A percentile compares a stretch with the other conserved stretches of the same genome.
phyloP scores from a whole-genome alignment of 2,113 vertebrate species.

The Cebus imitator region DNA sequence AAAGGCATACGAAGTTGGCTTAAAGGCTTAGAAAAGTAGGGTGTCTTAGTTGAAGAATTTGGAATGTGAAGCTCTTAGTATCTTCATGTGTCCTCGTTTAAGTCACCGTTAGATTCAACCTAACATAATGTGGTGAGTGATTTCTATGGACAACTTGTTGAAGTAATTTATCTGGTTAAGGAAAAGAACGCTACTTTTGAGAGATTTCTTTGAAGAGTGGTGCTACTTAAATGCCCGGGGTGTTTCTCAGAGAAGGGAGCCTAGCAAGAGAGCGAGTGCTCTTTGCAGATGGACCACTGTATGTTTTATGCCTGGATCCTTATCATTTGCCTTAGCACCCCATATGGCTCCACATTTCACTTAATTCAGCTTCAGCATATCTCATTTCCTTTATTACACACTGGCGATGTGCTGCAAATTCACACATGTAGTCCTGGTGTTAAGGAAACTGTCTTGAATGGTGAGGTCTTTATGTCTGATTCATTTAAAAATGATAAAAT shows the following conservation, averaged over 20 bases:
- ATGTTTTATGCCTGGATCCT: conserved; percentile 55
- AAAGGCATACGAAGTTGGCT: conserved; percentile 20
- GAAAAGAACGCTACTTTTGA: conserved; percentile 19
- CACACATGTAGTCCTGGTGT: not conserved
- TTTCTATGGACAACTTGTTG: conserved; percentile 18
- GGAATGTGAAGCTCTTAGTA: not conserved
- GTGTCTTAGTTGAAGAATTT: not conserved
- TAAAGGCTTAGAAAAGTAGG: conserved; percentile 17
- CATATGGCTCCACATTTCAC: conserved; percentile 19
- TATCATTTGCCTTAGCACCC: conserved; percentile 6
- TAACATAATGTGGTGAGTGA: not conserved
- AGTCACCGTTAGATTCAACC: not conserved
- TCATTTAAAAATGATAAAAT: conserved; percentile 34
- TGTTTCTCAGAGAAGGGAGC: conserved; percentile 16
- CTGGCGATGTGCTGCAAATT: not conserved
- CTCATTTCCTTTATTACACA: conserved; percentile 55
- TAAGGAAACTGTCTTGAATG: conserved; percentile 17
- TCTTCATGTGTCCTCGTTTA: not conserved
- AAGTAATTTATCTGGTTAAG: not conserved
- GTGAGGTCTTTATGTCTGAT: conserved; percentile 24
- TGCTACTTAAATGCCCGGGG: conserved; percentile 33
- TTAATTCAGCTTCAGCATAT: conserved; percentile 30
- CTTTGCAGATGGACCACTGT: conserved; percentile 49
- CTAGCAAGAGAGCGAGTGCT: not conserved
- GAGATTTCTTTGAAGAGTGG: conserved; percentile 35